A percentile compares a stretch with the other conserved stretches of the same genome.
Evolutionary conservation across 2,797 vertebrate species (phyloP).

Genomic region (Brotula barbata): DNA sequence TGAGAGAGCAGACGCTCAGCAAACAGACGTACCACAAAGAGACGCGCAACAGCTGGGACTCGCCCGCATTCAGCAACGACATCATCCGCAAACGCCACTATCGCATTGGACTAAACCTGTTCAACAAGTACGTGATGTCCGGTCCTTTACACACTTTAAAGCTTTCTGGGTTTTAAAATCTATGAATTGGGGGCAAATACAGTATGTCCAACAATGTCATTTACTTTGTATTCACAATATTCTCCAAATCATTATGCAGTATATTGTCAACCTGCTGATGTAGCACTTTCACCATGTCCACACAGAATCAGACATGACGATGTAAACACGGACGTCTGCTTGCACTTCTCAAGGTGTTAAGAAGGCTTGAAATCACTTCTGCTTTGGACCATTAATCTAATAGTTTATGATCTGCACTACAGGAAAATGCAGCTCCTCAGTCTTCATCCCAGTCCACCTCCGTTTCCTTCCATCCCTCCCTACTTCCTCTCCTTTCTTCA

Average conservation of each 20-base stretch:
- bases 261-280: too few species aligned
- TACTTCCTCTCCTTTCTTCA: neutral
- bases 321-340: conserved; percentile 16
- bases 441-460: conserved; percentile 9
- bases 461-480: conserved; percentile 1
- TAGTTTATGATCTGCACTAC: conserved; percentile 46
- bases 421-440: conserved; percentile 15
- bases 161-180: too few species aligned
- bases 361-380: conserved; percentile 12
- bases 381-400: conserved; percentile 57
- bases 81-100: conserved; percentile 97
- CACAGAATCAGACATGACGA: conserved; percentile 19
- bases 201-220: too few species aligned
- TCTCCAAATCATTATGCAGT: too few species aligned
- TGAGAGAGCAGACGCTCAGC: conserved; percentile 94
- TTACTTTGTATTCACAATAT: too few species aligned
- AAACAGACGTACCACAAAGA: conserved; percentile 99
- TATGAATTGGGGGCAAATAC: too few species aligned
- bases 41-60: conserved; percentile 98
- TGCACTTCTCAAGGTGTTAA: conserved; percentile 21
- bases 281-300: too few species aligned
- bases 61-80: conserved; percentile 95
- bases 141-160: neutral
- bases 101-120: conserved; percentile 96
- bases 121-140: conserved; percentile 91